Evolutionary conservation across 1,140 invertebrate genomes (phyloP), one percentile per base, ranked within the genome.

Genomic region (Solenopsis fugax): DNA sequence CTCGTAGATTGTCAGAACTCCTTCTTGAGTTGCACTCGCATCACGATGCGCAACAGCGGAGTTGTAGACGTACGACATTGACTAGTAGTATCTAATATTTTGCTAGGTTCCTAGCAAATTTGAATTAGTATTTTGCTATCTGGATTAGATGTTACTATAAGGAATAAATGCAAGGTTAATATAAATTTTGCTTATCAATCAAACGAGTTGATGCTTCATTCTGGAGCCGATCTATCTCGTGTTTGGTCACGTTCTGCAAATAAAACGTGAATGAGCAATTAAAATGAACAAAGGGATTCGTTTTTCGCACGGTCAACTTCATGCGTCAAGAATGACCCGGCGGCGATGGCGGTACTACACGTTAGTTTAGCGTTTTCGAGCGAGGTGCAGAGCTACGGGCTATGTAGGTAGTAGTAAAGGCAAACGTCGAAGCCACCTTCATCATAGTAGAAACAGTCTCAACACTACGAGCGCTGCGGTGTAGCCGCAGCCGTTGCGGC

Each of bases 311-410:
- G 18, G 34, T n/a, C 18, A 65, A 41, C 34, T 65, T 37, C 4
- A 37, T 18, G 18, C 62, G 34, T 9, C 34, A 12, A 37, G 13
- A 18, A 18, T 7, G 34, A 65, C 18, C 16, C 34, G 54, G 48
- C 10, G 9, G 0, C 2, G 21, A 2, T 18, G n/a, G 6, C 54
- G 9, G 52, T 0, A 3, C 21, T 34, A 16, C 29, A 21, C 54
- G n/a, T 56, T 2, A 48, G 12, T 7, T 12, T 62, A 9, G 13
- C 60, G 6, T 62, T 62, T 10, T 1, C 13, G 4, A 88, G 89
- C 87, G 86, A 89, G 80, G 87, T 67, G 71, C 54, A 81, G 48
- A 56, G 84, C 75, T 89, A 86, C 54, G 45, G 88, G 82, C 82
- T 13, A 89, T 86, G 75, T 82, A 89, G 75, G 75, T 82, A 89